Base-by-base conservation (phyloP, 2,888 invertebrate genomes). In the Dione vanillae region DNA sequence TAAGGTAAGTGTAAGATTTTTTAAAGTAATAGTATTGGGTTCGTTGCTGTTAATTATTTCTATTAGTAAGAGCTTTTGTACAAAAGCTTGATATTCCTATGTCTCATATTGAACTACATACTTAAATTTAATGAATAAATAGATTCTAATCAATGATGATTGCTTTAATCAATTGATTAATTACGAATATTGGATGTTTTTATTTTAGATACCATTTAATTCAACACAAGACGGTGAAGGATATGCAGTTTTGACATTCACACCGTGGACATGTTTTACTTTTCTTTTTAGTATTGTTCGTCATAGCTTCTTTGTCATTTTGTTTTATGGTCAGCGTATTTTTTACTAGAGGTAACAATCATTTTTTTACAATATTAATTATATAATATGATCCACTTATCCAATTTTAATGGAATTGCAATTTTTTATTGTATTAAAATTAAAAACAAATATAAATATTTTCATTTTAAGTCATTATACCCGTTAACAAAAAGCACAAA, bases 291-390 rank as follows among this genome's bases (percentile, higher is more conserved):
- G 78, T 96, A 37, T 88, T 97, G 62, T 98, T 96, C 81, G 88
- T 96, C 11, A 94, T 96, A 68, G 93, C 96, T 0, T 95, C 95
- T 7, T 95, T 97, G 65, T 94, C 95, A 1, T 96, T 97, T 85
- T 96, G 96, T 78, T 98, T 97, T 84, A 95, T 96, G 90, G 90
- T 97, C 82, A 96, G 97, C 82, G 95, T 96, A 0, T 95, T 97
- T 81, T 98, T 97, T 85, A 95, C 95, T 0, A 96, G 95, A 94
- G 96, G 96, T 96, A 91, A 91, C 81, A 69, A 14, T 27, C 65
- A 35, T 51, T 56, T 65, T 52, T 27, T 59, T 51, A 59, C 16
- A 35, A 27, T 47, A n/a, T 43, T 56, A 12, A 41, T 14, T 41
- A 65, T 41, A 27, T 56, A 37, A 16, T 16, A 37, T 16, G n/a